These are phyloP conservation scores for Copidosoma floridanum DNA, from an alignment of 1,140 invertebrate species.

Conservation along the genomic window DNA sequence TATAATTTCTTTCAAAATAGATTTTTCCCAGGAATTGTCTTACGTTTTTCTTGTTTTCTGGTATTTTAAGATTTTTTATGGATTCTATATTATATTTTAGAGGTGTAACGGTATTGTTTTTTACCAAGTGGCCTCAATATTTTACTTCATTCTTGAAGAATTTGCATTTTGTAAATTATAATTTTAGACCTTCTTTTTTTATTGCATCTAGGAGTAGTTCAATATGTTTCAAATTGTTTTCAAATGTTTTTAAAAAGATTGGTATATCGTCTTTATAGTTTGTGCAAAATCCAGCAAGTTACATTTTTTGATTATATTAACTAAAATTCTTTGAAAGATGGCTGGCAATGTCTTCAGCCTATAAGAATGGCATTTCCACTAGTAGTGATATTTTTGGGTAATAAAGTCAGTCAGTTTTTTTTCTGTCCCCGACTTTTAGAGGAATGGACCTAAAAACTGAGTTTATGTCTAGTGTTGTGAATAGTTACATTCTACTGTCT, in stretches of 20 bases:
- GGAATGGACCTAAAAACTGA: slow-evolving; percentile 52
- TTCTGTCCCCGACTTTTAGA: slow-evolving; percentile 37
- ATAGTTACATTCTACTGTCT: slow-evolving; percentile 37
- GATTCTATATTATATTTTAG: slow-evolving; percentile 30
- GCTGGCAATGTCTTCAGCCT: slow-evolving; percentile 37
- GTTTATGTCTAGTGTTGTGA: too few species aligned
- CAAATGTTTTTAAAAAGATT: slow-evolving; percentile 41
- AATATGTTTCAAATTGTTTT: slow-evolving; percentile 33
- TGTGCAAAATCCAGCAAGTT: slow-evolving; percentile 33
- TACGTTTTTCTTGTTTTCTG: slow-evolving; percentile 2
- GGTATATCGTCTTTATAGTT: slow-evolving; percentile 43
- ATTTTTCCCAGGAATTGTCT: slow-evolving; percentile 13
- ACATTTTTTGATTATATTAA: slow-evolving; percentile 34
- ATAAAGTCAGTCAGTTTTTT: slow-evolving; percentile 41
- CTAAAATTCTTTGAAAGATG: slow-evolving; percentile 29
- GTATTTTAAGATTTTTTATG: slow-evolving; percentile 19
- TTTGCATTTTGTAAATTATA: slow-evolving; percentile 3
- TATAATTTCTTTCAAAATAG: slow-evolving; percentile 16
- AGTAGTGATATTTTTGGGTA: too few species aligned
- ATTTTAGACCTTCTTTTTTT: neutral
- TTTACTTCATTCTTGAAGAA: neutral
- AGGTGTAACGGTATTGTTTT: slow-evolving; percentile 7
- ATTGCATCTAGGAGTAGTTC: neutral
- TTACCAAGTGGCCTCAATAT: slow-evolving; percentile 11
- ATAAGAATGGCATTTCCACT: slow-evolving; percentile 38